Conservation (phyloP, 2,113 vertebrate species). For the Grus americana region DNA sequence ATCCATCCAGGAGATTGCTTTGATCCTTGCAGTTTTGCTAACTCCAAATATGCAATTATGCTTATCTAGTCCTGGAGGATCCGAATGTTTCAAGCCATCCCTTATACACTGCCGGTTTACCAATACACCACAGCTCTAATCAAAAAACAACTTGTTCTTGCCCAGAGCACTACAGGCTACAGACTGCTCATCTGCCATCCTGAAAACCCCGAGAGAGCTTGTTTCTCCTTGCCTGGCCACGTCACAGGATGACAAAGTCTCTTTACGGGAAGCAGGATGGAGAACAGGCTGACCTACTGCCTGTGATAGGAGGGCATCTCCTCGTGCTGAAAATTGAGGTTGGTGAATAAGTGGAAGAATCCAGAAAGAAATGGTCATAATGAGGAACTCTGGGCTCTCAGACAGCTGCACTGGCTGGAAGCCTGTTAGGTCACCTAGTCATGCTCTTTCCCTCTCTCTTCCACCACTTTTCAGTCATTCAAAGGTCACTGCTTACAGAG, state of each 20-base stretch:
- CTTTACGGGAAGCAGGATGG: not conserved
- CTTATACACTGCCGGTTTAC: constrained; percentile 18
- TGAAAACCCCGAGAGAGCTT: not conserved
- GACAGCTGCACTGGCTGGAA: not conserved
- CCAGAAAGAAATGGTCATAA: not conserved
- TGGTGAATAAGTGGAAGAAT: not conserved
- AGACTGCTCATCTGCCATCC: not conserved
- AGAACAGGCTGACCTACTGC: not conserved
- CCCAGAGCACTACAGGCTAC: constrained; percentile 13
- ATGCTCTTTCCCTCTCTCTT: not conserved
- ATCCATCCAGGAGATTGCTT: constrained; percentile 51
- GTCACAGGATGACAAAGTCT: not conserved
- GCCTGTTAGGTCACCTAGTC: not conserved
- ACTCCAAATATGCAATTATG: constrained; percentile 55
- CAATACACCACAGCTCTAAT: constrained; percentile 4
- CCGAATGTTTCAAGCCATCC: constrained; percentile 22
- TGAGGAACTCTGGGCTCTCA: not conserved
- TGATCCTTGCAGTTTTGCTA: constrained; percentile 58
- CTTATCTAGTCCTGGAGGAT: constrained; percentile 62
- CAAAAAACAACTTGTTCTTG: constrained; percentile 27
- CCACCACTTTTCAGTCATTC: not conserved
- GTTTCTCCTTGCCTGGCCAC: not conserved
- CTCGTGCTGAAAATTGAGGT: not conserved
- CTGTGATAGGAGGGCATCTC: not conserved
- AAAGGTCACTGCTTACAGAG: not conserved